Percentiles rank a stretch among this genome's conserved stretches.
These are phyloP conservation scores for Phenganax subtilis DNA, from an alignment of 92 coral and sea anemone genomes.

Conservation along the genomic window DNA sequence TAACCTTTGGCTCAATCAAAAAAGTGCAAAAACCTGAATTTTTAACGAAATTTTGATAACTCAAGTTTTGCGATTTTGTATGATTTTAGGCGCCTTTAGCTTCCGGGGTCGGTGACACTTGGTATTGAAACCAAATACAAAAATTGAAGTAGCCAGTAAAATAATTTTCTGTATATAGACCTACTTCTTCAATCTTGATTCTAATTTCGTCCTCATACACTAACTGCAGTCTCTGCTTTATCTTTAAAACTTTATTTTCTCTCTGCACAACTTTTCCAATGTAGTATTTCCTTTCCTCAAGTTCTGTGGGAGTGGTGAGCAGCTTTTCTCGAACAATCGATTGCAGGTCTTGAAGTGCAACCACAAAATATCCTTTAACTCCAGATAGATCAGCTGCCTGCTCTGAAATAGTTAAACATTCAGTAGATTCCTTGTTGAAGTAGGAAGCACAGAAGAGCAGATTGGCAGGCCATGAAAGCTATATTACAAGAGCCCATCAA, in stretches of 20 bases:
- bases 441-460: neutral
- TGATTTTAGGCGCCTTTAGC: no score
- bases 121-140: no score
- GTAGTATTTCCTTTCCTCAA: constrained; percentile 56
- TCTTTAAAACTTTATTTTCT: constrained; percentile 67
- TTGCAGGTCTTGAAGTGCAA: constrained; percentile 54
- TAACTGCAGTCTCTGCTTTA: constrained; percentile 60
- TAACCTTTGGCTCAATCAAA: no score
- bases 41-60: no score
- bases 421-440: neutral
- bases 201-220: constrained; percentile 62
- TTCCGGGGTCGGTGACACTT: no score
- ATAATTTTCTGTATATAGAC: neutral
- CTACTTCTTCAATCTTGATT: constrained; percentile 75
- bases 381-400: constrained; percentile 5
- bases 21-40: no score
- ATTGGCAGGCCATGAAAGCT: neutral
- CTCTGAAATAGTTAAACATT: neutral
- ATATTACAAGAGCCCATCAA: neutral
- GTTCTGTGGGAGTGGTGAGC: constrained; percentile 71
- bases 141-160: neutral
- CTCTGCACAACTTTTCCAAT: constrained; percentile 65
- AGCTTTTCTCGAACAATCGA: constrained; percentile 71
- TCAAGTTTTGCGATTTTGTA: no score
- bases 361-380: constrained; percentile 45